Evolutionary conservation across 2,113 vertebrate species (phyloP).

Genomic region (Petrocephalus zakoni): DNA sequence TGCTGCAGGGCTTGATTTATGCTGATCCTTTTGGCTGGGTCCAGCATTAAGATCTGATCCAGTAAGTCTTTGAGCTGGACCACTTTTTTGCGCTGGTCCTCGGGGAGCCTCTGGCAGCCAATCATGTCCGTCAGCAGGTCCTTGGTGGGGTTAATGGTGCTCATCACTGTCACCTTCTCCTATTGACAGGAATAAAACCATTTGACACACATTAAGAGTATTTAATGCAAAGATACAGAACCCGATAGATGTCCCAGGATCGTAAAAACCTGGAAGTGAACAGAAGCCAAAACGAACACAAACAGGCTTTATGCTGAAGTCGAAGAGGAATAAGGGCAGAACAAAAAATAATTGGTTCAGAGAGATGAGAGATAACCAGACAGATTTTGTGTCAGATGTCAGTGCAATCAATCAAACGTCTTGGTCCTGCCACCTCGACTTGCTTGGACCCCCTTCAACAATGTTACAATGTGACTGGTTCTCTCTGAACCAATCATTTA

Average conservation of each 20-base stretch:
- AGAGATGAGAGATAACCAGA: no score
- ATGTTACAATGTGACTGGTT: no score
- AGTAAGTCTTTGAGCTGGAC: conserved; percentile 96
- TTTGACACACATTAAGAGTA: not conserved
- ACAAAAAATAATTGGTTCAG: no score
- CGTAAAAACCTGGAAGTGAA: not conserved
- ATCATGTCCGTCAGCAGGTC: conserved; percentile 94
- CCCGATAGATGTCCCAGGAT: not conserved
- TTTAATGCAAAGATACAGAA: not conserved
- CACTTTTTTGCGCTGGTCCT: conserved; percentile 99
- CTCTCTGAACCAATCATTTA: no score
- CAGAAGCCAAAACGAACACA: not conserved
- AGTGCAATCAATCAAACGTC: no score
- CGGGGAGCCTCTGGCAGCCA: conserved; percentile 90
- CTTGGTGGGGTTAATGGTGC: conserved; percentile 99
- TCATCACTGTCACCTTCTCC: conserved; percentile 98
- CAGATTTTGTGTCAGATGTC: no score
- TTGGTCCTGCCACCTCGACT: no score
- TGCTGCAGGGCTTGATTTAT: conserved; percentile 99
- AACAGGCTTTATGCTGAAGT: not conserved
- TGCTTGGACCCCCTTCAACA: no score
- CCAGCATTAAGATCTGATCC: conserved; percentile 95
- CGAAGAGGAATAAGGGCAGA: not conserved
- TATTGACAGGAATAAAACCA: not conserved
- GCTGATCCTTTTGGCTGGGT: conserved; percentile 96